Base-by-base conservation (phyloP, 2,113 vertebrate genomes). In the Stictonetta naevosa region DNA sequence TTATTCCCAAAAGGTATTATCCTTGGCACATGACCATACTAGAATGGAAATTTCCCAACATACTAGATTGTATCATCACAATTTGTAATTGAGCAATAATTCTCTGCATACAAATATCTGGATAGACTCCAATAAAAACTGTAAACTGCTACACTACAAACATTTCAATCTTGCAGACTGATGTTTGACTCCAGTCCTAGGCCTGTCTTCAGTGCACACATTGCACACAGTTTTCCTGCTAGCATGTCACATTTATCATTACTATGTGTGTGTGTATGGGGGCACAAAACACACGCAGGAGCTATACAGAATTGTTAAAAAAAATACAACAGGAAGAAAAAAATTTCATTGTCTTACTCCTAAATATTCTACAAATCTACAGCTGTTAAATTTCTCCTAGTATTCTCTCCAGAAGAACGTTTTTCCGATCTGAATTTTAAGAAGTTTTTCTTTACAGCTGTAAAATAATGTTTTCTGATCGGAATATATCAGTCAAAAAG, bases 11-110 rank as follows among this genome's bases (percentile, higher is more conserved):
- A 80, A 93, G 75, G 59, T 62, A 56, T 92, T 89, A 60, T 33
- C 33, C 68, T 80, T 96, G 93, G 92, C 92, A 84, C 71, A 52
- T 0, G 0, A 74, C 77, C 77, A 19, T 19, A 33, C 26, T 64
- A 4, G 52, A 88, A 82, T 75, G 84, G 89, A 94, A 95, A 94
- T 90, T 95, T 95, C 87, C 93, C 4, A 10, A 83, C 80, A 71
- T 13, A 19, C 33, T 10, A 72, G 88, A 95, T 91, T 38, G 25
- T 90, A 94, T 91, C 95, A 95, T 67, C 20, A 40, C 60, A 64
- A 80, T 92, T 89, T 95, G 83, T 94, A 83, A 93, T 93, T 96
- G 87, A 91, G 95, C 94, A 97, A 96, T 89, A 92, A 94, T 80
- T 89, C 80, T 93, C 80, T 83, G 83, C 91, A 92, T 88, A 77